phyloP scores from a whole-genome alignment of 2,888 invertebrate genomes.

The Pimpla rufipes region DNA sequence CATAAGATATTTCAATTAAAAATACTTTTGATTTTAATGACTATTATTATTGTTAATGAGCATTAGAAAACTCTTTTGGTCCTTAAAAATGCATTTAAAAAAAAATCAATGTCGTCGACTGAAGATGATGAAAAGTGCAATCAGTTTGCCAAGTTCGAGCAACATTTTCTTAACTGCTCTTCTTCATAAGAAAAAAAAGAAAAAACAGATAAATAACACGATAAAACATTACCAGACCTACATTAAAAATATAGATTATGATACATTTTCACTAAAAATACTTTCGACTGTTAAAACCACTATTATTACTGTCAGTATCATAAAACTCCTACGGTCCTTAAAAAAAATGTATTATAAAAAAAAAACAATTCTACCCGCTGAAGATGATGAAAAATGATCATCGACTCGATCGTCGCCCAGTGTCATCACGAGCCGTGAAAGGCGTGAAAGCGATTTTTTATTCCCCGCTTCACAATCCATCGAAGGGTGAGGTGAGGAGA shows the following conservation, averaged over 20 bases:
- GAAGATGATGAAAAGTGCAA: slow-evolving; percentile 60
- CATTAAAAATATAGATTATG: neutral
- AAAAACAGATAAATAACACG: neutral
- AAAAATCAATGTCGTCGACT: neutral
- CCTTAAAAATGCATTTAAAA: neutral
- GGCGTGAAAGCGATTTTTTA: slow-evolving; percentile 56
- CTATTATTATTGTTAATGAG: neutral
- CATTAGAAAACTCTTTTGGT: neutral
- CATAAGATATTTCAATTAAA: neutral
- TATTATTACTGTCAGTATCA: neutral
- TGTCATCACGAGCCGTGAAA: slow-evolving; percentile 31
- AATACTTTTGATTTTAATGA: slow-evolving; percentile 20
- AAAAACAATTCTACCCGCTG: neutral
- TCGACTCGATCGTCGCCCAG: slow-evolving; percentile 42
- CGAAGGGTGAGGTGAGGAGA: slow-evolving; percentile 55
- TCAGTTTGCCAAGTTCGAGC: no score
- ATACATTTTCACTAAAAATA: neutral
- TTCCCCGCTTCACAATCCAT: slow-evolving; percentile 37
- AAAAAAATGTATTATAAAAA: slow-evolving; percentile 6
- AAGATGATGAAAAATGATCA: slow-evolving; percentile 63
- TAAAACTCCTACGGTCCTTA: no score
- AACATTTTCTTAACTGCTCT: neutral
- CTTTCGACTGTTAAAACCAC: neutral
- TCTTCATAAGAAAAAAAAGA: neutral
- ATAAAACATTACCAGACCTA: neutral